A percentile compares a stretch with the other conserved stretches of the same genome.
phyloP scores from a whole-genome alignment of 2,797 vertebrate genomes.

The Meriones psammophilus region DNA sequence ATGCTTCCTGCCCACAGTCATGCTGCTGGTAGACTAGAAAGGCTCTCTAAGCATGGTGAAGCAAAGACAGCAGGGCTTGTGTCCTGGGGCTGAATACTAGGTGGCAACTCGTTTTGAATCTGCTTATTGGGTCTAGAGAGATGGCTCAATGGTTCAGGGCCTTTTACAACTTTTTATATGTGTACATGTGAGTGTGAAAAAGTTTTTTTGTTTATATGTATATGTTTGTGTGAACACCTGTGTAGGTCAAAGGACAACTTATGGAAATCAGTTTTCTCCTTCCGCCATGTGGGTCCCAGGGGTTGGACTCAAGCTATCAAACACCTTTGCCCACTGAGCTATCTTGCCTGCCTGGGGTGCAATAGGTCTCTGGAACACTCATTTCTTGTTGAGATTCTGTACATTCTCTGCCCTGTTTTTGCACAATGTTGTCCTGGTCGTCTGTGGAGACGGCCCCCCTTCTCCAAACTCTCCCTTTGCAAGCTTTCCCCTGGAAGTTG shows the following conservation, averaged over 20 bases:
- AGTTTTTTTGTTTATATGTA: not conserved
- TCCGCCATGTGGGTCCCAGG: not conserved
- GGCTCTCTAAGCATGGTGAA: not conserved
- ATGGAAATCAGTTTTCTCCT: not conserved
- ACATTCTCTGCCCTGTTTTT: not conserved
- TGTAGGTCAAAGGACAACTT: not conserved
- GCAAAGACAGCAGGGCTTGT: not conserved
- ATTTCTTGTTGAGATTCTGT: fast-evolving
- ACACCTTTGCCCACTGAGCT: not conserved
- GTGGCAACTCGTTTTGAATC: not conserved
- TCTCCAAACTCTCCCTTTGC: not conserved
- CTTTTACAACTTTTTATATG: not conserved
- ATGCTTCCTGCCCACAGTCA: not conserved
- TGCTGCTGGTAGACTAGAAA: not conserved
- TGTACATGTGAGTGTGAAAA: not conserved
- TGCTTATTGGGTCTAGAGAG: not conserved
- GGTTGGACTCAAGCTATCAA: not conserved
- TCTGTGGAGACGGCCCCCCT: not conserved
- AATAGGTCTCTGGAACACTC: not conserved
- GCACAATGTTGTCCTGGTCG: not conserved
- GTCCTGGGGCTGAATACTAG: not conserved
- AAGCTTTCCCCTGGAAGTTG: constrained; percentile 27
- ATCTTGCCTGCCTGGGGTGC: not conserved
- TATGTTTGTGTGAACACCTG: not conserved
- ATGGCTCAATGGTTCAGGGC: not conserved